A percentile compares a stretch with the other conserved stretches of the same genome.
Conservation (phyloP, 2,113 vertebrate species). For the Epinephelus fuscoguttatus region DNA sequence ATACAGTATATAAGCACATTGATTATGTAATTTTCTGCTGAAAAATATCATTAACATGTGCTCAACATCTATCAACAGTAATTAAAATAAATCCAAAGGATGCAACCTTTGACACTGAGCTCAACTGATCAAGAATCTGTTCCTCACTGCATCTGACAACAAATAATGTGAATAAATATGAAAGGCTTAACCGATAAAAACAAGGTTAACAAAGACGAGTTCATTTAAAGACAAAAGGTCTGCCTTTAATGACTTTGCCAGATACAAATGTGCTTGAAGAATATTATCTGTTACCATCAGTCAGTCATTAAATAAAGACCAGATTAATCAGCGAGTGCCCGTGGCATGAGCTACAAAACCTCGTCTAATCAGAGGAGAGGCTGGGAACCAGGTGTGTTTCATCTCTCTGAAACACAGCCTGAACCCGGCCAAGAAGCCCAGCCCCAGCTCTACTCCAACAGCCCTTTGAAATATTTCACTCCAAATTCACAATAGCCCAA, state of each 20-base stretch:
- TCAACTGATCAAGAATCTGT: conserved; percentile 22
- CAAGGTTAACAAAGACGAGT: conserved; percentile 8
- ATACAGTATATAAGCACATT: not conserved
- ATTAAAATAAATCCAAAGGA: conserved; percentile 37
- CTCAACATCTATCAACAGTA: conserved; percentile 27
- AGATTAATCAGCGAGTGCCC: conserved; percentile 57
- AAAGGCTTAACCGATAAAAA: not conserved
- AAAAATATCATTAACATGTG: conserved; percentile 10
- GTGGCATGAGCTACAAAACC: conserved; percentile 54
- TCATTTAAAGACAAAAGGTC: conserved; percentile 24
- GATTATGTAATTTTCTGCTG: conserved; percentile 25
- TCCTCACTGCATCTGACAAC: conserved; percentile 13
- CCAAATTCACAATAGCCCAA: conserved; percentile 80
- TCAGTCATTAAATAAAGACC: conserved; percentile 61
- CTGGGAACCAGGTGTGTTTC: conserved; percentile 76
- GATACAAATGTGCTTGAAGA: conserved; percentile 23
- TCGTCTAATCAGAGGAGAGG: conserved; percentile 56
- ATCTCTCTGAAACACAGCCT: conserved; percentile 70
- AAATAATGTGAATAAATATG: conserved; percentile 13
- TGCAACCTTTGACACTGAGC: conserved; percentile 37
- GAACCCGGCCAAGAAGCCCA: conserved; percentile 62
- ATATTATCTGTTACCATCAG: conserved; percentile 47
- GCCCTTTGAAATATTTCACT: conserved; percentile 84
- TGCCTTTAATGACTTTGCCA: conserved; percentile 34
- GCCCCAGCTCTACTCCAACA: conserved; percentile 60